Evolutionary conservation across 2,888 invertebrate species (phyloP).

Genomic region (Catocala nupta): DNA sequence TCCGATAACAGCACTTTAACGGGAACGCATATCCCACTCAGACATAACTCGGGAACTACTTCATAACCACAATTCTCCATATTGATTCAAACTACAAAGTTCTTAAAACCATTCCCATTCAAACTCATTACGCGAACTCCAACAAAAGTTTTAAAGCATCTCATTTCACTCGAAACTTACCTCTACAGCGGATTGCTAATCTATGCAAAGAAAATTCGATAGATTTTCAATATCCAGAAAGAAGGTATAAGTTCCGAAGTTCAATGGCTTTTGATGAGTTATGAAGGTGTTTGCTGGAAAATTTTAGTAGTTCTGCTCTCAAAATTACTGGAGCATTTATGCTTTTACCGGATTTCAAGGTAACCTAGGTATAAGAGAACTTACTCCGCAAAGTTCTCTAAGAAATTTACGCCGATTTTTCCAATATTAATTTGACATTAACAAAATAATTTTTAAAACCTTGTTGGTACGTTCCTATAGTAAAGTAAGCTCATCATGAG

Average conservation of each 20-base stretch:
- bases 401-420: too few relatives aligned
- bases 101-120: constrained; percentile 49
- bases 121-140: constrained; percentile 52
- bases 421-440: too few relatives aligned
- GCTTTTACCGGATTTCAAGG: background rate
- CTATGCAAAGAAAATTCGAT: constrained; percentile 61
- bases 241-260: constrained; percentile 30
- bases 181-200: constrained; percentile 50
- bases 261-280: constrained; percentile 34
- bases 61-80: constrained; percentile 26
- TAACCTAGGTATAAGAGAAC: background rate
- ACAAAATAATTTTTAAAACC: too few relatives aligned
- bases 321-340: background rate
- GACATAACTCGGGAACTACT: constrained; percentile 15
- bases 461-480: too few relatives aligned
- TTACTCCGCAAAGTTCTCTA: too few relatives aligned
- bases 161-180: constrained; percentile 48
- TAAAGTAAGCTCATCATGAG: too few relatives aligned
- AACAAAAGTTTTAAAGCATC: constrained; percentile 48
- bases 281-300: constrained; percentile 42
- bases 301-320: constrained; percentile 22
- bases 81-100: constrained; percentile 41
- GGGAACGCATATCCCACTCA: background rate
- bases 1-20: background rate
- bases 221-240: constrained; percentile 59